Evolutionary conservation across 2,113 vertebrate species (phyloP).

Genomic region (Sorex fumeus): DNA sequence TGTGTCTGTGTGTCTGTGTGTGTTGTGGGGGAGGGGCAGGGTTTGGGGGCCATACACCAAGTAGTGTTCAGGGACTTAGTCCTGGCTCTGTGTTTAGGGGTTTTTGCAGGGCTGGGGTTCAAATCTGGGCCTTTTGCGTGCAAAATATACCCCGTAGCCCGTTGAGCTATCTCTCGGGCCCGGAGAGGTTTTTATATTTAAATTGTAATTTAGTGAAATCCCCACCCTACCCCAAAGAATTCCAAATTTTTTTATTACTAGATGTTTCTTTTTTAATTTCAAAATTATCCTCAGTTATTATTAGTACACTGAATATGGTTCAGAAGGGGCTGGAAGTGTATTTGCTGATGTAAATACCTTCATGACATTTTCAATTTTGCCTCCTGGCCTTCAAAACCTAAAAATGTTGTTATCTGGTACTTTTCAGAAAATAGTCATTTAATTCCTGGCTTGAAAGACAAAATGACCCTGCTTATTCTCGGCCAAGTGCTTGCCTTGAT

Average conservation of each 20-base stretch:
- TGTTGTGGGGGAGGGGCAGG: too few relatives aligned
- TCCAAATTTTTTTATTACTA: slow-evolving; percentile 32
- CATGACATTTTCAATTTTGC: slow-evolving; percentile 26
- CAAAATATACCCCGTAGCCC: neutral
- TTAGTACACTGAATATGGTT: slow-evolving; percentile 47
- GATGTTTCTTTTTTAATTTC: neutral
- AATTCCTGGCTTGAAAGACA: slow-evolving; percentile 23
- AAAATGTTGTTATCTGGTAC: slow-evolving; percentile 47
- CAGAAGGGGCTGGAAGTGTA: slow-evolving; percentile 18
- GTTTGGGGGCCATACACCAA: too few relatives aligned
- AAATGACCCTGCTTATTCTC: neutral
- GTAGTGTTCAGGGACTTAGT: too few relatives aligned
- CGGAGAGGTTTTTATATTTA: too few relatives aligned
- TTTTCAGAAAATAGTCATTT: slow-evolving; percentile 9
- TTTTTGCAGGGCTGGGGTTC: too few relatives aligned
- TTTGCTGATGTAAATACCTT: slow-evolving; percentile 24
- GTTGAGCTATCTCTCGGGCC: neutral
- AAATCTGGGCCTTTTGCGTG: neutral
- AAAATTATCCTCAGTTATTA: slow-evolving; percentile 13
- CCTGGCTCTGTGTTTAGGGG: too few relatives aligned
- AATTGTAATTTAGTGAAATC: slow-evolving; percentile 24
- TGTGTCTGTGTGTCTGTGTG: too few relatives aligned
- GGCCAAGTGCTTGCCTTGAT: neutral
- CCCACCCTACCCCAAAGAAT: neutral
- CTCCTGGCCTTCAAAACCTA: slow-evolving; percentile 40